These are phyloP conservation scores for Aplysina aerophoba DNA, from an alignment of 37 sponge, comb jelly and placozoan genomes.

Conservation along the genomic window DNA sequence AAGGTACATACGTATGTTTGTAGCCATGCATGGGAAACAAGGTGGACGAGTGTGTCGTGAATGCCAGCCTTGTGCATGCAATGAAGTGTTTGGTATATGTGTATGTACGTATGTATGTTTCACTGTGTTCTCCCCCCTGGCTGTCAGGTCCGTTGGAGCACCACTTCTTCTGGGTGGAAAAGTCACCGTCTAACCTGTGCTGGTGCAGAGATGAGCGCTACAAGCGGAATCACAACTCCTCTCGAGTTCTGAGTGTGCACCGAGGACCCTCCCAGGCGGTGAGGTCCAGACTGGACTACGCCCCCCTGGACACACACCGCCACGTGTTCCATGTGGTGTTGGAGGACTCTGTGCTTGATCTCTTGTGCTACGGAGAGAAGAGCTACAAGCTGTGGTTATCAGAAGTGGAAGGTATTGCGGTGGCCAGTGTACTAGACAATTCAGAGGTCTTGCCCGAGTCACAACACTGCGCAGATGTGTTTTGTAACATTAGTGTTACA, in stretches of 20 bases:
- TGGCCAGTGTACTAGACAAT: background rate
- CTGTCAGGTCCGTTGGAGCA: slow-evolving; percentile 57
- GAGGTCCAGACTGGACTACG: slow-evolving; percentile 38
- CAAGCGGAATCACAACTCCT: background rate
- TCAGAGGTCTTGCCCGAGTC: background rate
- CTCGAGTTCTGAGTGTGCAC: slow-evolving; percentile 49
- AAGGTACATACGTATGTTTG: slow-evolving; percentile 33
- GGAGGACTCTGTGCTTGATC: slow-evolving; percentile 52
- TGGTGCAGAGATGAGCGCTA: slow-evolving; percentile 46
- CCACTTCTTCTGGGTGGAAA: slow-evolving; percentile 59
- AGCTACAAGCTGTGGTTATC: slow-evolving; percentile 49
- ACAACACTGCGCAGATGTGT: background rate
- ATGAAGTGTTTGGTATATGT: too few species aligned
- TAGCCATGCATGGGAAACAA: too few species aligned
- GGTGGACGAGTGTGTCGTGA: background rate
- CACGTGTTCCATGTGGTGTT: slow-evolving; percentile 63
- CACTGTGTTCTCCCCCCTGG: background rate
- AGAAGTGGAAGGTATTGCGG: background rate
- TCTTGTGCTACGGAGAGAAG: slow-evolving; percentile 64
- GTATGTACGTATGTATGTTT: too few species aligned
- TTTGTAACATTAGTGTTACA: background rate
- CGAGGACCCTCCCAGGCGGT: slow-evolving; percentile 53
- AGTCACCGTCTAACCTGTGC: slow-evolving; percentile 1
- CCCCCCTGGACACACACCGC: slow-evolving; percentile 56
- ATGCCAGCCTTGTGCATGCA: too few species aligned